phyloP scores from a whole-genome alignment of 2,888 invertebrate genomes.

The Dichetophora obliterata region DNA sequence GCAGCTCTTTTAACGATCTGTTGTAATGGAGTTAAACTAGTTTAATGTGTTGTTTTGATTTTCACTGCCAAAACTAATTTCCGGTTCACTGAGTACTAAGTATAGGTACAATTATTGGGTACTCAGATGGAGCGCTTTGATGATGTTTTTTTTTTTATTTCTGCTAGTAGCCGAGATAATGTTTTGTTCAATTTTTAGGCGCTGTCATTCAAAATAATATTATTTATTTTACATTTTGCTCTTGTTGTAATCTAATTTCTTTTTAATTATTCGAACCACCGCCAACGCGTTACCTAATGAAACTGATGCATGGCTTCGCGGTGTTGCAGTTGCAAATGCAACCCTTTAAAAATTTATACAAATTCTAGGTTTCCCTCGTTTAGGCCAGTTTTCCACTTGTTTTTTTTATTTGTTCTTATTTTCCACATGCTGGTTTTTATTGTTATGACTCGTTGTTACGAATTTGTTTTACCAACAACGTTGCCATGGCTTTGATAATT shows the following conservation, averaged over 20 bases:
- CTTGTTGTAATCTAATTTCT: neutral
- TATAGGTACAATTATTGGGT: neutral
- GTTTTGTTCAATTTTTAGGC: neutral
- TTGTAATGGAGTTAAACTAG: neutral
- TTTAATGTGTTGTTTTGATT: neutral
- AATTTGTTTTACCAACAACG: constrained; percentile 19
- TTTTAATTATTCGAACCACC: constrained; percentile 11
- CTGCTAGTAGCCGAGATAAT: neutral
- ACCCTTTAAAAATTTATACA: constrained; percentile 18
- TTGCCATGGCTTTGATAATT: constrained; percentile 24
- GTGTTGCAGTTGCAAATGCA: neutral
- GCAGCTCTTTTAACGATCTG: neutral
- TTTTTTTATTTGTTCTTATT: neutral
- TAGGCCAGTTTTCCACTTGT: constrained; percentile 21
- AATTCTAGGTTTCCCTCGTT: constrained; percentile 16
- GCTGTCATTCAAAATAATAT: neutral
- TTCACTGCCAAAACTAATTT: neutral
- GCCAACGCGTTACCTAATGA: constrained; percentile 20
- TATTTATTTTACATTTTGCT: neutral
- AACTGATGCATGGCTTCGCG: constrained; percentile 22
- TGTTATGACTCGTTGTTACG: constrained; percentile 17
- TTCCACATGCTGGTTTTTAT: neutral
- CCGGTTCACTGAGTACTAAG: constrained; percentile 1
- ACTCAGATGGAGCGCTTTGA: neutral
- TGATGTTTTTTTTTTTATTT: neutral